Evolutionary conservation across 2,888 invertebrate species (phyloP), one percentile per base, ranked within the genome.

Genomic region (Nemotelus pantherinus): DNA sequence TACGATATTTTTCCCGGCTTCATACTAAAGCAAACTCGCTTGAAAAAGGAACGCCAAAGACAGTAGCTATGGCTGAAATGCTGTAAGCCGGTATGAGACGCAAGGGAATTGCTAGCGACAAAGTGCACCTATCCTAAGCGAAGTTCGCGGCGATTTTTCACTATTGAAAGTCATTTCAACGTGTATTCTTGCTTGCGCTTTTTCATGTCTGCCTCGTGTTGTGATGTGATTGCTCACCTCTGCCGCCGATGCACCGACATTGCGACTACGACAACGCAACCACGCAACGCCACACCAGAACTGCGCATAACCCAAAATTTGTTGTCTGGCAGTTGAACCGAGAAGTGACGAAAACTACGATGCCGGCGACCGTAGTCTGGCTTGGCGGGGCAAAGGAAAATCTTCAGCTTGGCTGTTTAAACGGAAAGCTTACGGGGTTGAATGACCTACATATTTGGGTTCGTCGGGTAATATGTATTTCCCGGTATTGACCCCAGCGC

Each of bases 391-490:
- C 43, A 47, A 43, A 41, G 70, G 70, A 9, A 55, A 39, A 5
- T 25, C 71, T 57, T 57, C 25, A 25, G 67, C 25, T n/a, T 25
- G n/a, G 47, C 45, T 43, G 74, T 65, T n/a, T 41, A 45, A 53
- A 60, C 50, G 58, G 70, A 25, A 70, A 68, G 68, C 63, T 63
- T 68, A 77, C 45, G 53, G 77, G 77, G 77, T 77, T 77, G 77
- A 77, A 77, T 77, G 77, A 77, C 77, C 77, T 70, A 77, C 60
- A 70, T 74, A 74, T 74, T 74, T 74, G 74, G 60, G 74, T 63
- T 74, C 39, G 60, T 41, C 60, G 48, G 41, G 43, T 43, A 63
- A 57, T 44, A 48, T 41, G 48, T 25, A 43, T 63, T 60, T 74
- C 63, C 74, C 74, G 74, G 45, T 74, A 48, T 44, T 39, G 10